These are phyloP conservation scores for Scopus umbretta DNA, from an alignment of 2,113 vertebrate species.

Conservation along the genomic window DNA sequence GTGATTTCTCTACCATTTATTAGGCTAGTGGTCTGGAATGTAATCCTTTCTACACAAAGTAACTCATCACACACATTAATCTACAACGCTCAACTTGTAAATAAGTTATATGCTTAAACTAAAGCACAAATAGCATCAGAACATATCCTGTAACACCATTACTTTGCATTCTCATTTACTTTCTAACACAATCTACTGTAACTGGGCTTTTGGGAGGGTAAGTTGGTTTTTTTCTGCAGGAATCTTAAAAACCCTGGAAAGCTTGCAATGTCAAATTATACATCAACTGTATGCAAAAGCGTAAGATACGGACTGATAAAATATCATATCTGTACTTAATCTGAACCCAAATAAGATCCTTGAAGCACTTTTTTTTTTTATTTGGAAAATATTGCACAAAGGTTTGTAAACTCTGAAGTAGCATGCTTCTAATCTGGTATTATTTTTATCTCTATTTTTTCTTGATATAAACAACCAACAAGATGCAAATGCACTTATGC, in stretches of 20 bases:
- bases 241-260: conserved; percentile 14
- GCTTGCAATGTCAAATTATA: not conserved
- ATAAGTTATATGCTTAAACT: not conserved
- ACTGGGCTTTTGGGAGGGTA: not conserved
- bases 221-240: not conserved
- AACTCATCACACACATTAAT: not conserved
- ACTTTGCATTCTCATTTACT: conserved; percentile 3
- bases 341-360: not conserved
- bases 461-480: not conserved
- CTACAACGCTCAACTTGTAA: not conserved
- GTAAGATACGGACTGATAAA: not conserved
- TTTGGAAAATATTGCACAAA: not conserved
- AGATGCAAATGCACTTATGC: not conserved
- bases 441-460: not conserved
- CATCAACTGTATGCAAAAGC: not conserved
- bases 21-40: not conserved
- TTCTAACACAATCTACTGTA: not conserved
- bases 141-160: not conserved
- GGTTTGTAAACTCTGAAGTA: not conserved
- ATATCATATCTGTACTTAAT: not conserved
- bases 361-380: not conserved
- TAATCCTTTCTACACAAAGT: not conserved
- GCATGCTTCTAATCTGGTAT: not conserved
- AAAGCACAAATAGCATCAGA: not conserved
- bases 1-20: not conserved